Percentiles rank a stretch among this genome's conserved stretches.
Evolutionary conservation across 2,888 invertebrate genomes (phyloP).

Genomic region (Cinara cedri): DNA sequence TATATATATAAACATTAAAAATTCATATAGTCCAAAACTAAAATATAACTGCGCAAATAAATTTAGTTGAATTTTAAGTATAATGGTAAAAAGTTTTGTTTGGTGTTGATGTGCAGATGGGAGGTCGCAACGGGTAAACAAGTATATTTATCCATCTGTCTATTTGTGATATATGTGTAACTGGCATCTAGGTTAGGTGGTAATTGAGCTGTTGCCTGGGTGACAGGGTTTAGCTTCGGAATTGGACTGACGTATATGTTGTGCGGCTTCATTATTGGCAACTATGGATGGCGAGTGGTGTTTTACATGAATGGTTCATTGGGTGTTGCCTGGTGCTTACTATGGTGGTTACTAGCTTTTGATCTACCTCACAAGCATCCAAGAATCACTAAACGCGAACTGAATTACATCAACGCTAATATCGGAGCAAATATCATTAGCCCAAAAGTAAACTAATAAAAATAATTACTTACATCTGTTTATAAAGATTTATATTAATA

Average conservation of each 20-base stretch:
- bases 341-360: conserved; percentile 74
- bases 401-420: conserved; percentile 72
- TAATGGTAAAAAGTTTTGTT: conserved; percentile 24
- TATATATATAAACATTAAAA: not conserved
- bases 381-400: conserved; percentile 70
- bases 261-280: conserved; percentile 73
- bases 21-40: not conserved
- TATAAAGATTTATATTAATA: not conserved
- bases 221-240: conserved; percentile 73
- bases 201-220: conserved; percentile 59
- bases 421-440: conserved; percentile 67
- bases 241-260: conserved; percentile 75
- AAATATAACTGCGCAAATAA: not conserved
- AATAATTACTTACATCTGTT: not conserved
- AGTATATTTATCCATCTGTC: conserved; percentile 55
- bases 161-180: conserved; percentile 57
- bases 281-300: conserved; percentile 72
- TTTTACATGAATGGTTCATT: conserved; percentile 75
- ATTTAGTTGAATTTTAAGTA: conserved; percentile 19
- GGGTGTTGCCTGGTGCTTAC: conserved; percentile 71
- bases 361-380: conserved; percentile 74
- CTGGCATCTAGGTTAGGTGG: conserved; percentile 58
- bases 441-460: conserved; percentile 62
- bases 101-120: conserved; percentile 54
- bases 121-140: conserved; percentile 56